Evolutionary conservation across 2,797 vertebrate genomes (phyloP), one percentile per base, ranked within the genome.

Genomic region (Myotis planiceps): DNA sequence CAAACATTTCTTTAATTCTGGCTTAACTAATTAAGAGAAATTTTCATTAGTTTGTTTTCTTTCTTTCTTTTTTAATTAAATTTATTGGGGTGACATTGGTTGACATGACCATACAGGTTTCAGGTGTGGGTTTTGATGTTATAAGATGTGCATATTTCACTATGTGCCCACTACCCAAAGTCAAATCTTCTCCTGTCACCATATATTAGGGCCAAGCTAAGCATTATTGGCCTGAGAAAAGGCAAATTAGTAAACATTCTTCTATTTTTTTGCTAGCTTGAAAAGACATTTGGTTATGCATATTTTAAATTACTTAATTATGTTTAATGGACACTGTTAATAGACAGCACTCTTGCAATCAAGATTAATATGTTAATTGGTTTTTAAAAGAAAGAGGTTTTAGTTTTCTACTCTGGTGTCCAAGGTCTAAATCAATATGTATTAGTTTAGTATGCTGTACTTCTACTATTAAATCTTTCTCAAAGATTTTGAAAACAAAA

Each of bases 341-440:
- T 75, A 85, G 51, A 89, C 37, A 96, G 82, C 37, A 58, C 14
- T 71, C 51, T 95, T 87, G 21, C 10, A 79, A 84, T 90, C 16
- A 96, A 68, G 55, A 95, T 88, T 81, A 58, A 89, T 93, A 92
- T 49, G 39, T 93, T 95, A 94, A 95, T 90, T 92, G 92, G 16
- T 83, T 92, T 97, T 94, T 92, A 91, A 92, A 91, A 90, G 88
- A 90, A 90, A 87, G 37, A 96, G 45, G 39, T 65, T 90, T 93
- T 86, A 93, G 51, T 9, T 81, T 94, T 92, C 68, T 92, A 82
- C 37, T 84, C 29, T 92, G 45, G 21, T 96, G 47, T 92, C 75
- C 93, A 95, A 92, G 71, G 88, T 92, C 71, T 65, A 92, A 86
- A 94, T 96, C 94, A 95, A 95, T 96, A 82, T 71, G 16, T 58